These are phyloP conservation scores for Cotesia glomerata DNA, from an alignment of 1,140 invertebrate species.

Conservation along the genomic window DNA sequence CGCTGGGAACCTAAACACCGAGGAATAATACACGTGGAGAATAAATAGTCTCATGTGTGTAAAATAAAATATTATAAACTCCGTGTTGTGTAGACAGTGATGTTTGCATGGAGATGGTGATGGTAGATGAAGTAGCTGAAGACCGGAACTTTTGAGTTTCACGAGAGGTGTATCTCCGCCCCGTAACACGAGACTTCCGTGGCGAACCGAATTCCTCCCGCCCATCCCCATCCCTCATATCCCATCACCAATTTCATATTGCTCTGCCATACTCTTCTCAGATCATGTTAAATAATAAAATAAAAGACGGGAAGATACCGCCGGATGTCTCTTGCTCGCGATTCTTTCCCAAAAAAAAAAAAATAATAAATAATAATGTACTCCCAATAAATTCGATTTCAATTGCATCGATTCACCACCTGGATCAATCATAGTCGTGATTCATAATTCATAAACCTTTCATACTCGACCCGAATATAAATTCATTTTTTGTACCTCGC, in stretches of 20 bases:
- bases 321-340: slow-evolving; percentile 27
- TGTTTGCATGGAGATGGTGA: too few relatives aligned
- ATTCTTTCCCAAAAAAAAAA: slow-evolving; percentile 33
- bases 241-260: background rate
- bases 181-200: slow-evolving; percentile 1
- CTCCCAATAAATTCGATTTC: slow-evolving; percentile 29
- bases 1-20: too few relatives aligned
- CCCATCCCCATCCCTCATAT: background rate
- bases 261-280: background rate
- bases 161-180: background rate
- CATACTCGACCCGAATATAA: too few relatives aligned
- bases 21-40: too few relatives aligned
- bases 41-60: too few relatives aligned
- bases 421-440: too few relatives aligned
- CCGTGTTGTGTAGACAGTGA: too few relatives aligned
- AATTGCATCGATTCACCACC: background rate
- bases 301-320: background rate
- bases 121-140: background rate
- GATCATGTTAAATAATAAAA: background rate
- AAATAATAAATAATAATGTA: slow-evolving; percentile 39
- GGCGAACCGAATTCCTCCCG: background rate
- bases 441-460: too few relatives aligned
- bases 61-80: too few relatives aligned
- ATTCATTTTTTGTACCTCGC: too few relatives aligned
- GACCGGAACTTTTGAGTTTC: background rate